Conservation (phyloP, 2,113 vertebrate genomes). For the Sardina pilchardus region DNA sequence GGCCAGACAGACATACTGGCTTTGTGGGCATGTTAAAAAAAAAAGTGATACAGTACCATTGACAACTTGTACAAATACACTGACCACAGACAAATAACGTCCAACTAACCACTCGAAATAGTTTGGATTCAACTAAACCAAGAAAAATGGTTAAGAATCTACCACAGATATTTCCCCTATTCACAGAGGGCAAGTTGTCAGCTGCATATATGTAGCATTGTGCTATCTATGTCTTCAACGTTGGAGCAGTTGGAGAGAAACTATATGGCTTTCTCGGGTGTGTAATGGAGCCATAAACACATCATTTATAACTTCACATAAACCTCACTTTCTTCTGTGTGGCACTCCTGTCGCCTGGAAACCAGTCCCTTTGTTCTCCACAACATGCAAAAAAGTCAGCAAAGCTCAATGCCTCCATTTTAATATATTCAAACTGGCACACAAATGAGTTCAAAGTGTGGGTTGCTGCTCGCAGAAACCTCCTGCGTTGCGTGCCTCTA, state of each 20-base stretch:
- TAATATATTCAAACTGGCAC: conserved; percentile 66
- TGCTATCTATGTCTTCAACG: neutral
- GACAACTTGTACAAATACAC: conserved; percentile 5
- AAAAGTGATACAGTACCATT: neutral
- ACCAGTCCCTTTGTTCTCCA: conserved; percentile 30
- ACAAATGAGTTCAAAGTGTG: conserved; percentile 57
- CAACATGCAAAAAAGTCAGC: conserved; percentile 58
- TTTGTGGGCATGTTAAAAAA: neutral
- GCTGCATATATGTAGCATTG: neutral
- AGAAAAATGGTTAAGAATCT: neutral
- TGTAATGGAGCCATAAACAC: conserved; percentile 6
- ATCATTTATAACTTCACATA: conserved; percentile 19
- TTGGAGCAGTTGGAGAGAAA: neutral
- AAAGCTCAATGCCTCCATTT: conserved; percentile 51
- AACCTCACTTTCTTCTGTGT: conserved; percentile 15
- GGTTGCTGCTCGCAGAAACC: conserved; percentile 34
- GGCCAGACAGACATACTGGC: neutral
- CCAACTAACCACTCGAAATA: neutral
- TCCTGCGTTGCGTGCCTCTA: conserved; percentile 26
- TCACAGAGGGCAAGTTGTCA: neutral
- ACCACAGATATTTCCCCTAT: neutral
- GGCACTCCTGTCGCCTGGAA: conserved; percentile 25
- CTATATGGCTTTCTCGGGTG: neutral
- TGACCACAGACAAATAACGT: conserved; percentile 18
- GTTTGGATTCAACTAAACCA: neutral